These are phyloP conservation scores for Lepisosteus oculatus DNA, from an alignment of 2,113 vertebrate genomes.

Conservation along the genomic window DNA sequence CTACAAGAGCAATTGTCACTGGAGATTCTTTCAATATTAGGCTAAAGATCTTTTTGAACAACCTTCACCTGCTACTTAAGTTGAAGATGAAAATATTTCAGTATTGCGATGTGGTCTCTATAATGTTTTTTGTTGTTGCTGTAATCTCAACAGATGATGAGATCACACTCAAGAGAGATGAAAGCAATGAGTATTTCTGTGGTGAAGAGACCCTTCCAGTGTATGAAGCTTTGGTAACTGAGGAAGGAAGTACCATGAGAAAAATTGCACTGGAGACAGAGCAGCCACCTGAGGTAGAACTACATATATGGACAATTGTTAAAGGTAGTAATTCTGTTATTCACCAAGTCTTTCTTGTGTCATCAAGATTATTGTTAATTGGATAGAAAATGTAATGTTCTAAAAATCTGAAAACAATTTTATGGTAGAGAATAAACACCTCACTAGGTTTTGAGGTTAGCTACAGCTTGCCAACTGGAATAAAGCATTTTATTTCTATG, in stretches of 20 bases:
- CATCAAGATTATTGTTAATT: no score
- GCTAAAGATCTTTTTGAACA: no score
- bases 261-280: conserved; percentile 74
- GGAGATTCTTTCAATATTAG: no score
- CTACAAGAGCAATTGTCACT: no score
- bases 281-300: conserved; percentile 65
- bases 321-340: conserved; percentile 55
- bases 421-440: neutral
- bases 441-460: neutral
- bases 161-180: conserved; percentile 56
- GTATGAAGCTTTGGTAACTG: conserved; percentile 65
- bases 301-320: conserved; percentile 71
- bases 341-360: no score
- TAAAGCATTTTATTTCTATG: neutral
- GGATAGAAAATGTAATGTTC: no score
- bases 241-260: conserved; percentile 64
- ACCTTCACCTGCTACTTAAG: neutral
- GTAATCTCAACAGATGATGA: conserved; percentile 54
- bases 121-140: neutral
- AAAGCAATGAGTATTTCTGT: conserved; percentile 68
- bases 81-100: neutral
- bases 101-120: conserved; percentile 10
- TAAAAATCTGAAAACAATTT: neutral
- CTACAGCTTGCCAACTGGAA: neutral
- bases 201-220: conserved; percentile 71